Percentiles rank a stretch among this genome's conserved stretches.
phyloP scores from a whole-genome alignment of 2,888 invertebrate genomes.

The Sarcophaga rosellei region DNA sequence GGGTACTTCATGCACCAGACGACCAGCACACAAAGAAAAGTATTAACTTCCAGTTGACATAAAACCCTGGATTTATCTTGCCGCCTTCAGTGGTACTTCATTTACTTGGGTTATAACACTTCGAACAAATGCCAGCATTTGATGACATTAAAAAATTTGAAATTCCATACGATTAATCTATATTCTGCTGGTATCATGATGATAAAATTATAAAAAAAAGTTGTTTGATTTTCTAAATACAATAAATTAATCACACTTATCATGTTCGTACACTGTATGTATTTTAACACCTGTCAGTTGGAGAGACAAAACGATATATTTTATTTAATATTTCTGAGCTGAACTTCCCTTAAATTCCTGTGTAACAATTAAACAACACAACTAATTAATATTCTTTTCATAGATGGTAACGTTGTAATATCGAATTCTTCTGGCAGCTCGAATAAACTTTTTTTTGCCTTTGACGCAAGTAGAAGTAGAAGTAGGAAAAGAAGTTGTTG shows the following conservation, averaged over 20 bases:
- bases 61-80: too few relatives aligned
- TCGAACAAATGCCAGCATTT: not conserved
- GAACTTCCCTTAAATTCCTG: constrained; percentile 36
- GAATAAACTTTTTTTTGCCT: constrained; percentile 35
- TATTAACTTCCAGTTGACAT: too few relatives aligned
- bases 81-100: too few relatives aligned
- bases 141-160: not conserved
- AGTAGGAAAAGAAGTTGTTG: constrained; percentile 10
- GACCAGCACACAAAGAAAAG: too few relatives aligned
- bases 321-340: not conserved
- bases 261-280: not conserved
- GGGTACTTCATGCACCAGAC: too few relatives aligned
- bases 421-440: constrained; percentile 26
- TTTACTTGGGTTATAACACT: too few relatives aligned
- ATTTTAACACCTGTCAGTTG: constrained; percentile 54
- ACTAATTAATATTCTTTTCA: constrained; percentile 58
- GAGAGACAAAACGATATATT: not conserved
- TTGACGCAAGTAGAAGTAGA: not conserved
- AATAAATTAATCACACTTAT: constrained; percentile 34
- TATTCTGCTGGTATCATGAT: not conserved
- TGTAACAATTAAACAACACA: constrained; percentile 10
- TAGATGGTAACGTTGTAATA: constrained; percentile 28
- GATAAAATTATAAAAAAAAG: not conserved
- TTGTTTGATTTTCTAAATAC: not conserved
- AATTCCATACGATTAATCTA: not conserved